phyloP scores from a whole-genome alignment of 1,140 invertebrate species.

The Meloidogyne floridensis region DNA sequence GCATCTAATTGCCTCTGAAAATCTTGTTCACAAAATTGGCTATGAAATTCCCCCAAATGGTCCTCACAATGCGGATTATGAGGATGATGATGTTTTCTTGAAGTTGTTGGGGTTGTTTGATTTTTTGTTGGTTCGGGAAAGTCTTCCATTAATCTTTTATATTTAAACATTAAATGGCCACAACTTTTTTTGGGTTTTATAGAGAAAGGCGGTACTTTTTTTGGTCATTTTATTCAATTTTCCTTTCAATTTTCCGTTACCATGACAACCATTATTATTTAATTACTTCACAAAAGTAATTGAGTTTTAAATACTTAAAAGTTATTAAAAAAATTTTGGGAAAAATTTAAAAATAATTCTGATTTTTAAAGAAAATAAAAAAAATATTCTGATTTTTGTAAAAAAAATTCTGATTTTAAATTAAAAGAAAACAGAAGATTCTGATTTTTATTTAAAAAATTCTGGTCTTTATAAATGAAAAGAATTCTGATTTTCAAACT shows the following conservation, averaged over 20 bases:
- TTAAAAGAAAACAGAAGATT: too few species aligned
- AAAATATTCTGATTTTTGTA: too few species aligned
- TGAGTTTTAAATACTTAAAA: neutral
- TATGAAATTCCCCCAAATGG: conserved; percentile 44
- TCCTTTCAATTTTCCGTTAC: neutral
- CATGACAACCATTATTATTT: neutral
- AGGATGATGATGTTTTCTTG: neutral
- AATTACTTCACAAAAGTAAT: neutral
- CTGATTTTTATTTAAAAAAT: too few species aligned
- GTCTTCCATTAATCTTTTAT: neutral
- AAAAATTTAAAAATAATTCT: too few species aligned
- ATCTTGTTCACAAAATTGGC: conserved; percentile 48
- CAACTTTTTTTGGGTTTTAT: neutral
- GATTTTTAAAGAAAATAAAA: too few species aligned
- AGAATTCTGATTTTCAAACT: too few species aligned
- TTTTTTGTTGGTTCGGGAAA: neutral
- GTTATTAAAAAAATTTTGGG: neutral
- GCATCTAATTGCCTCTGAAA: conserved; percentile 42
- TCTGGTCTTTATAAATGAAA: too few species aligned
- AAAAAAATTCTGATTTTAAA: too few species aligned
- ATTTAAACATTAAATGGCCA: conserved; percentile 13
- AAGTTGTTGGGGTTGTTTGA: neutral
- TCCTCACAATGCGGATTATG: neutral
- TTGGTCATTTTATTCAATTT: conserved; percentile 2
- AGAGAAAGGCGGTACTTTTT: neutral